phyloP scores from a whole-genome alignment of 1,140 invertebrate genomes.

The Drosophila punjabiensis region DNA sequence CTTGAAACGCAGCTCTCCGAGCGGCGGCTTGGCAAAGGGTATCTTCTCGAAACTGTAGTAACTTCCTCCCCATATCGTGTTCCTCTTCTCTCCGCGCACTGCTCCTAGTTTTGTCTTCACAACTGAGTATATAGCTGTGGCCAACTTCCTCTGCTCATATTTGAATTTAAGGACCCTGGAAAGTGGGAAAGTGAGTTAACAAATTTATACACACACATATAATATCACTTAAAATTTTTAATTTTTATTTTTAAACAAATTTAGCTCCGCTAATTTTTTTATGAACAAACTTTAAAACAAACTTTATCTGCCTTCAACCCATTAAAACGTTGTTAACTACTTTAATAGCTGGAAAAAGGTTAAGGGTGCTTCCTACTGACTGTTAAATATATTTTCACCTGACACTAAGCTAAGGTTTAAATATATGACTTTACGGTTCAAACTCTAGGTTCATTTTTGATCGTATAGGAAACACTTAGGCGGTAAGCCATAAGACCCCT shows the following conservation, averaged over 20 bases:
- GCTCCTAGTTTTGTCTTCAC: slow-evolving; percentile 63
- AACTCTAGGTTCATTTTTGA: not conserved
- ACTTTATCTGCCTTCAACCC: not conserved
- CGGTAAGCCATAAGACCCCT: not conserved
- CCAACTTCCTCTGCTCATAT: slow-evolving; percentile 70
- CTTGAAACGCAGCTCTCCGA: slow-evolving; percentile 89
- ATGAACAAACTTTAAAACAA: not conserved
- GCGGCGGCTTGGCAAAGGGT: slow-evolving; percentile 91
- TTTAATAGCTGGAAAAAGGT: not conserved
- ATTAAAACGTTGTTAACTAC: not conserved
- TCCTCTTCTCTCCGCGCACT: slow-evolving; percentile 71
- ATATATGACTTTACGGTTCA: not conserved
- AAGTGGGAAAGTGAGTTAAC: not conserved
- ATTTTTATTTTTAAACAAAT: not conserved
- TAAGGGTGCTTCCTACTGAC: not conserved
- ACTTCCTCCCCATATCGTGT: slow-evolving; percentile 71
- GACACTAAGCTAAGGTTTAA: not conserved
- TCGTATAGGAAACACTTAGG: not conserved
- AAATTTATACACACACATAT: not conserved
- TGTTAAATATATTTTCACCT: not conserved
- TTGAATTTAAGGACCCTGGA: slow-evolving; percentile 74
- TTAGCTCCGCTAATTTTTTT: not conserved
- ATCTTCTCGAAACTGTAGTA: slow-evolving; percentile 88
- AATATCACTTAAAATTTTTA: not conserved
- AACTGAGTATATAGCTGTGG: slow-evolving; percentile 67